Base-by-base conservation (phyloP, 2,888 invertebrate genomes). In the Mythimna ferrago region DNA sequence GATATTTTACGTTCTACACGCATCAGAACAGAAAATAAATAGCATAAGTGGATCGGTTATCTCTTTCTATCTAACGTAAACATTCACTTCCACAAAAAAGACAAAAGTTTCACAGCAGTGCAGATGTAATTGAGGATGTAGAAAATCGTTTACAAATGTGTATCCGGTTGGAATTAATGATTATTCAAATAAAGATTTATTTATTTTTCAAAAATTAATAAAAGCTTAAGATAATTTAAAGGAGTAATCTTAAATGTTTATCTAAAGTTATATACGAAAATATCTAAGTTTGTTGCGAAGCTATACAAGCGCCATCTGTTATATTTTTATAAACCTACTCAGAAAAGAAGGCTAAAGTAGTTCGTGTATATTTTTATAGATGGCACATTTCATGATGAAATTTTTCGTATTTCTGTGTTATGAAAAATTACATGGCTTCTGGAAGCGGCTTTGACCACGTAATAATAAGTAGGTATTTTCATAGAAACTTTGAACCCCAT, bases 41-140 rank as follows among this genome's bases (percentile, higher is more conserved):
- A 80, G 66, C 79, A 80, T 64, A 64, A n/a, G 26, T 60, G 7
- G 6, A 51, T 62, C 6, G 2, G 41, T 41, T 80, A 26, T 83
- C 80, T 68, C 80, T 80, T 83, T 80, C 57, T 66, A 11, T 9
- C 62, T 73, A 35, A 56, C 4, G n/a, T 14, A 58, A 66, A 74
- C 35, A 32, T 35, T 1, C 0, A 0, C 26, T 35, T 26, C 32
- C 38, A 38, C 48, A 64, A 68, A 6, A 68, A 62, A 62, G 79
- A 80, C 6, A 26, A 5, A 67, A 83, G 21, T 57, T 67, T 64
- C 38, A 67, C 79, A 48, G 79, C 79, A 79, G 56, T 83, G 80
- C 83, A 79, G 83, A 79, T 63, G 58, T 66, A 58, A 38, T 72
- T 66, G 62, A 67, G 26, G 19, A 63, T 9, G 11, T 21, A n/a